Evolutionary conservation across 1,140 invertebrate species (phyloP).

Genomic region (Parapsyche elsis): DNA sequence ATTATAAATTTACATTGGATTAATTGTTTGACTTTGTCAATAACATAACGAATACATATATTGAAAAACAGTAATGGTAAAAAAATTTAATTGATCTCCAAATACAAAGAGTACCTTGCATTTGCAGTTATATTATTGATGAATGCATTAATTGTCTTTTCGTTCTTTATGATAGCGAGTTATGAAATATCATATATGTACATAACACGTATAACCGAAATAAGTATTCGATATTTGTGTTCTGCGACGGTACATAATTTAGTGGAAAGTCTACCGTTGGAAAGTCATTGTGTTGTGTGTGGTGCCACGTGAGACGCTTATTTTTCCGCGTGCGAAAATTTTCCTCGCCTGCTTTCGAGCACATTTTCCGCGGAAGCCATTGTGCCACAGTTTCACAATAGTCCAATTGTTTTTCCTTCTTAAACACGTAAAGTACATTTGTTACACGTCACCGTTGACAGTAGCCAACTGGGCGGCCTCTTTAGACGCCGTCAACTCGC

Average conservation of each 20-base stretch:
- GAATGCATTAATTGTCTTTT: too few relatives aligned
- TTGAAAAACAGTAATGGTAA: too few relatives aligned
- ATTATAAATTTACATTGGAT: too few relatives aligned
- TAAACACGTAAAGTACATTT: slow-evolving; percentile 47
- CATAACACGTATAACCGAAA: not conserved
- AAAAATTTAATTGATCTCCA: too few relatives aligned
- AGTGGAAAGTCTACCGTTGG: not conserved
- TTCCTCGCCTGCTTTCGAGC: not conserved
- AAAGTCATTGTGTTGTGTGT: not conserved
- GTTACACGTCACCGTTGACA: slow-evolving; percentile 43
- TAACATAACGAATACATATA: too few relatives aligned
- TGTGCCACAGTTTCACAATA: slow-evolving; percentile 39
- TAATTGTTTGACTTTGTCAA: too few relatives aligned
- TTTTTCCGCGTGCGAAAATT: slow-evolving; percentile 12
- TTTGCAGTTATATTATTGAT: too few relatives aligned
- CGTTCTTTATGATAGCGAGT: too few relatives aligned
- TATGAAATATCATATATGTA: too few relatives aligned
- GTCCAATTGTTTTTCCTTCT: slow-evolving; percentile 46
- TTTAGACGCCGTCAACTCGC: slow-evolving; percentile 1
- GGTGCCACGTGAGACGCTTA: not conserved
- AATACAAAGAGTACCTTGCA: too few relatives aligned
- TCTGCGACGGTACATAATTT: not conserved
- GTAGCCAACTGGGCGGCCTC: slow-evolving; percentile 15
- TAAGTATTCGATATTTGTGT: not conserved
- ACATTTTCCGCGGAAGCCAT: slow-evolving; percentile 26